Evolutionary conservation across 2,113 vertebrate genomes (phyloP).

Genomic region (Aspiorhynchus laticeps): DNA sequence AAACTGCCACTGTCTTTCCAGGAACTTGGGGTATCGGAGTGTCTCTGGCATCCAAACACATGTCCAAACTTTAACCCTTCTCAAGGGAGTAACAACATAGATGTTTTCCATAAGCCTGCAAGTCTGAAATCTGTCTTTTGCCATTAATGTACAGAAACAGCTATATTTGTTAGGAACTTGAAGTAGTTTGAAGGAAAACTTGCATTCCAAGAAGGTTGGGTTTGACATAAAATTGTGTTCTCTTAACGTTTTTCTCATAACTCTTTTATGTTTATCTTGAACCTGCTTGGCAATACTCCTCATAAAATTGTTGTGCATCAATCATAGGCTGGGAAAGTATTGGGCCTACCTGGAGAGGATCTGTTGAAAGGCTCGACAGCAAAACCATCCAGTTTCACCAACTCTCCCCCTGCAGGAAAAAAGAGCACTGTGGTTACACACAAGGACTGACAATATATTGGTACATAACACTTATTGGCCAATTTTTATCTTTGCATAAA

Average conservation of each 20-base stretch:
- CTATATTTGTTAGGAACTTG: not conserved
- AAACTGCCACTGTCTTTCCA: conserved; percentile 50
- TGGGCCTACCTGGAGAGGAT: conserved; percentile 72
- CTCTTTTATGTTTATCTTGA: not conserved
- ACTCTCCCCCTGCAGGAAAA: conserved; percentile 73
- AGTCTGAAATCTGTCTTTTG: not conserved
- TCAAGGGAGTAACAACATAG: not conserved
- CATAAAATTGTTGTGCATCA: conserved; percentile 1
- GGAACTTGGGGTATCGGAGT: conserved; percentile 42
- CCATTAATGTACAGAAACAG: not conserved
- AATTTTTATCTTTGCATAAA: not conserved
- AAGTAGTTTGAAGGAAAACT: not conserved
- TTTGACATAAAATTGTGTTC: not conserved
- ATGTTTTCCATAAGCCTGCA: not conserved
- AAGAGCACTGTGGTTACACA: not conserved
- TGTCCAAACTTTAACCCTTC: not conserved
- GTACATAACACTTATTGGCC: not conserved
- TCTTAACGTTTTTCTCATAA: not conserved
- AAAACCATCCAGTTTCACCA: conserved; percentile 79
- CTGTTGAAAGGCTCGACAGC: conserved; percentile 76
- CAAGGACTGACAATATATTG: not conserved
- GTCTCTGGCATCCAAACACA: conserved; percentile 39
- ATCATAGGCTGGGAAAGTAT: conserved; percentile 7
- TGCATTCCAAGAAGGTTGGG: not conserved
- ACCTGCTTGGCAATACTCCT: not conserved